These are phyloP conservation scores for Lapara coniferarum DNA, from an alignment of 2,888 invertebrate genomes.

Conservation along the genomic window DNA sequence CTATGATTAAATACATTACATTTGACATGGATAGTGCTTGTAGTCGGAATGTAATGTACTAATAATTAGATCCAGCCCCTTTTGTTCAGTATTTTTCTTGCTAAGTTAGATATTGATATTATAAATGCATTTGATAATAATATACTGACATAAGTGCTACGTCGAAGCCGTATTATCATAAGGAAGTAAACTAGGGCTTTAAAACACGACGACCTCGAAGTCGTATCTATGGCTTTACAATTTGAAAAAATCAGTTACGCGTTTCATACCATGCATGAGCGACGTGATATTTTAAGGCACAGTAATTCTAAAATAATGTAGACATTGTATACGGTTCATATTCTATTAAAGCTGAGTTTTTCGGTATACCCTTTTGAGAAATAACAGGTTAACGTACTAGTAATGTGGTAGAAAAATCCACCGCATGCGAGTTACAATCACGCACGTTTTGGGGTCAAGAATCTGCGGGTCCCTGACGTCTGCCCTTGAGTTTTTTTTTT, in stretches of 20 bases:
- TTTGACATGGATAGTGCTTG: no score
- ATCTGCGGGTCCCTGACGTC: slow-evolving; percentile 70
- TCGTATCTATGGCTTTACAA: slow-evolving; percentile 3
- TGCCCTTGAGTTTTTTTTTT: slow-evolving; percentile 75
- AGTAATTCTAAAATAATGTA: background rate
- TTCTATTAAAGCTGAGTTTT: slow-evolving; percentile 10
- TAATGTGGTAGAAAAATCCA: slow-evolving; percentile 47
- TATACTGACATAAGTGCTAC: background rate
- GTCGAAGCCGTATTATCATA: background rate
- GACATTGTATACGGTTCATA: background rate
- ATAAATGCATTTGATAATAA: no score
- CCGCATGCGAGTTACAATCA: slow-evolving; percentile 46
- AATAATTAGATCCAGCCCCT: no score
- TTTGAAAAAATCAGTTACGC: slow-evolving; percentile 1
- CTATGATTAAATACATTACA: no score
- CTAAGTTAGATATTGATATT: no score
- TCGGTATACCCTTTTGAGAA: slow-evolving; percentile 32
- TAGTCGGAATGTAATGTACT: no score
- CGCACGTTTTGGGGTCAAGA: slow-evolving; percentile 70
- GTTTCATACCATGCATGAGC: slow-evolving; percentile 2
- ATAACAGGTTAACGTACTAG: slow-evolving; percentile 48
- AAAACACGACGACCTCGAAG: slow-evolving; percentile 18
- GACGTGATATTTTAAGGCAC: background rate
- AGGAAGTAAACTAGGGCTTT: slow-evolving; percentile 12
- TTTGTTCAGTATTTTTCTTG: no score